Conservation (phyloP, 2,113 vertebrate species). For the Isichthys henryi region DNA sequence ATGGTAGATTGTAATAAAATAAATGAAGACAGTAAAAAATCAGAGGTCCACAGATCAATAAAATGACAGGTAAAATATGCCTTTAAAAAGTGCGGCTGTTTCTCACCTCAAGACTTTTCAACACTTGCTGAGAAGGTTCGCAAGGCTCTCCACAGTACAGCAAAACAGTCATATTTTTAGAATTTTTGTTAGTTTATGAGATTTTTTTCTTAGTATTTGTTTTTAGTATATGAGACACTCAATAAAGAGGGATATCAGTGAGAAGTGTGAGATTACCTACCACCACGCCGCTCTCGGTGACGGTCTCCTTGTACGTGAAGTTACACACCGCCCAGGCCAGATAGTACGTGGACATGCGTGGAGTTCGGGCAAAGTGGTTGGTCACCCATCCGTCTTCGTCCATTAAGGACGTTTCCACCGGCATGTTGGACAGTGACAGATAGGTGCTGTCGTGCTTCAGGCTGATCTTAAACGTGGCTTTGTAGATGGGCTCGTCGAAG, state of each 20-base stretch:
- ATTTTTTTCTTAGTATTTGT: not conserved
- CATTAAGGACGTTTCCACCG: conserved; percentile 70
- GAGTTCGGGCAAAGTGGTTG: conserved; percentile 83
- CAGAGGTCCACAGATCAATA: not conserved
- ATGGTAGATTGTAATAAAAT: not conserved
- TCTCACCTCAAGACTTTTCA: not conserved
- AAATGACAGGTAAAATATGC: not conserved
- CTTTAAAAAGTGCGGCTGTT: not conserved
- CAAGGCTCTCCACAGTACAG: not conserved
- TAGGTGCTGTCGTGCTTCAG: conserved; percentile 85
- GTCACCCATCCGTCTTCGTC: conserved; percentile 88
- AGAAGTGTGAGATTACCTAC: conserved; percentile 65
- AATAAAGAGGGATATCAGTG: conserved; percentile 13
- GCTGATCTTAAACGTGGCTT: conserved; percentile 90
- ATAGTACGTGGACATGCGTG: conserved; percentile 96
- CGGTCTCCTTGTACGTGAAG: conserved; percentile 85
- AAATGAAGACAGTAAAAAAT: not conserved
- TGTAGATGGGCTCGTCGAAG: conserved; percentile 96
- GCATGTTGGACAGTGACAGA: conserved; percentile 94
- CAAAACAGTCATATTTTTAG: not conserved
- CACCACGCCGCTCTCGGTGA: conserved; percentile 73
- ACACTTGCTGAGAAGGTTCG: not conserved
- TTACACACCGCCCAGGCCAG: conserved; percentile 96
- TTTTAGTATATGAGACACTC: not conserved
- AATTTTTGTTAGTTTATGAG: not conserved